Percentiles rank a stretch among this genome's conserved stretches.
Conservation (phyloP, 2,113 vertebrate genomes). For the Parus major region DNA sequence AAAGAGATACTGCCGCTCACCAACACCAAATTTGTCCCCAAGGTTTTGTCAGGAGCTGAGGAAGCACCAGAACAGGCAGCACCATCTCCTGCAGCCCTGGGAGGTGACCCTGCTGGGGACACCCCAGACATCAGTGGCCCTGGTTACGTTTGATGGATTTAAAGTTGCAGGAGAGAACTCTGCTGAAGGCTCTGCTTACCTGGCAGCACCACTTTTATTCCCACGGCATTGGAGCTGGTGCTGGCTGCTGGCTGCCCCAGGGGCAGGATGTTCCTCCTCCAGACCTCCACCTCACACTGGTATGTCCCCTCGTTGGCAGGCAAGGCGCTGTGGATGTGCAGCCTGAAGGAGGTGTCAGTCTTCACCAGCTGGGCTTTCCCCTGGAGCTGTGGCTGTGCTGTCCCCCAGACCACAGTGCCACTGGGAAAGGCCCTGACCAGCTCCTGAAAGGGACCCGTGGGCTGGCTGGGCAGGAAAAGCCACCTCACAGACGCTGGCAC, state of each 20-base stretch:
- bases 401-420: slow-evolving; percentile 75
- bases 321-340: slow-evolving; percentile 64
- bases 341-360: slow-evolving; percentile 15
- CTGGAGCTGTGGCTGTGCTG: slow-evolving; percentile 66
- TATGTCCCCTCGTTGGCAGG: slow-evolving; percentile 72
- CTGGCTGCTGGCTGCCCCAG: not conserved
- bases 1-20: not conserved
- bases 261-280: slow-evolving; percentile 34
- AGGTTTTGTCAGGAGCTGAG: not conserved
- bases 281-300: slow-evolving; percentile 75
- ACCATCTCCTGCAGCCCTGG: fast-evolving
- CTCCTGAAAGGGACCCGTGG: not conserved
- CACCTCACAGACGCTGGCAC: slow-evolving; percentile 69
- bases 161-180: not conserved
- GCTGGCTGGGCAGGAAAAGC: slow-evolving; percentile 65
- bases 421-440: slow-evolving; percentile 67
- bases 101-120: not conserved
- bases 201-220: slow-evolving; percentile 73
- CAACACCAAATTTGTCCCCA: not conserved
- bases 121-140: not conserved
- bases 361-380: not conserved
- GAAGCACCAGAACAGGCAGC: not conserved
- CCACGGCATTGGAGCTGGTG: slow-evolving; percentile 66
- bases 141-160: not conserved
- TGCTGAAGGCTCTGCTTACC: slow-evolving; percentile 63